Evolutionary conservation across 2,113 vertebrate species (phyloP).

Genomic region (Mormyrus iriodes): DNA sequence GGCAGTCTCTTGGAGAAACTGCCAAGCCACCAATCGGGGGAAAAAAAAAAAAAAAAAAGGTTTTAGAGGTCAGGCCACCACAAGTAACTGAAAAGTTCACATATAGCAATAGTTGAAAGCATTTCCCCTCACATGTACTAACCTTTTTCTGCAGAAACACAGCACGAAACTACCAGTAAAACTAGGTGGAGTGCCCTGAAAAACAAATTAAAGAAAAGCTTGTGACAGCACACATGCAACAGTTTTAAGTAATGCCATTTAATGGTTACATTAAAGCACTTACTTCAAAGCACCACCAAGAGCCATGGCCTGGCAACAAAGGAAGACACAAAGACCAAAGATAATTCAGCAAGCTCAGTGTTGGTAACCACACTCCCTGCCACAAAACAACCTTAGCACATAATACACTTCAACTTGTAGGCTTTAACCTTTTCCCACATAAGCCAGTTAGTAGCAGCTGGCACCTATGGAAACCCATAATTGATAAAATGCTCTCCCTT

Average conservation of each 20-base stretch:
- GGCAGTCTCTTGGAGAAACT: neutral
- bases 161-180: neutral
- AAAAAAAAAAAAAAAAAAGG: no score
- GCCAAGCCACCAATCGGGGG: neutral
- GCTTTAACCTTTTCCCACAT: neutral
- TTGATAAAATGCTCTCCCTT: neutral
- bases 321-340: neutral
- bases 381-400: neutral
- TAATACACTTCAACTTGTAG: neutral
- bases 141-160: neutral
- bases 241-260: neutral
- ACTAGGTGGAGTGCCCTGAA: neutral
- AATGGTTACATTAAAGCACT: neutral
- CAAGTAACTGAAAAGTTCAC: neutral
- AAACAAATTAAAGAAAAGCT: neutral
- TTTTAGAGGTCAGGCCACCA: neutral
- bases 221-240: neutral
- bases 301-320: neutral
- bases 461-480: neutral
- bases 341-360: neutral
- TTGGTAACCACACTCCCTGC: neutral
- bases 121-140: neutral
- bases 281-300: neutral
- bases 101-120: no score
- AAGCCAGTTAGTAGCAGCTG: neutral